Percentiles rank a stretch among this genome's conserved stretches.
Conservation (phyloP, 2,797 vertebrate genomes). For the Bucorvus abyssinicus region DNA sequence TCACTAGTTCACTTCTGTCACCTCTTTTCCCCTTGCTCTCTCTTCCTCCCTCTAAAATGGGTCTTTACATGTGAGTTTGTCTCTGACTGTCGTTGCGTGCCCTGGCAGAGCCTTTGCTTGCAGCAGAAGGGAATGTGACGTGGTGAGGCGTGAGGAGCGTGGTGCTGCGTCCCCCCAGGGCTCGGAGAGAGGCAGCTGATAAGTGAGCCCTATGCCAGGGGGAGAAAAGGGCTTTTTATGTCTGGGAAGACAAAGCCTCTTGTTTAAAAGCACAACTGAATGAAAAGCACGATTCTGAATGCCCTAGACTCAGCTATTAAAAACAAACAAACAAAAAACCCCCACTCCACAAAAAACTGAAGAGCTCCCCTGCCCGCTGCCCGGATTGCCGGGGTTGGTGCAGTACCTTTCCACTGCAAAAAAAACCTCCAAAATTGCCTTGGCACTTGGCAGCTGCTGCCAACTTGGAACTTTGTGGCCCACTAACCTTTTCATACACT, state of each 20-base stretch:
- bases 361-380: not conserved
- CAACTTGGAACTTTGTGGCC: not conserved
- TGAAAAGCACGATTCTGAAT: slow-evolving; percentile 34
- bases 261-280: slow-evolving; percentile 48
- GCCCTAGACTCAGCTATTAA: slow-evolving; percentile 22
- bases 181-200: not conserved
- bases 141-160: not conserved
- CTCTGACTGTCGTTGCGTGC: not conserved
- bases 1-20: not conserved
- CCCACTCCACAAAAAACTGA: not conserved
- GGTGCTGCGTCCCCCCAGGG: not conserved
- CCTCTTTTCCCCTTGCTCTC: not conserved
- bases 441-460: not conserved
- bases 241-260: slow-evolving; percentile 31
- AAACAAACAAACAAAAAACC: slow-evolving; percentile 1
- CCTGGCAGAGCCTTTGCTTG: not conserved
- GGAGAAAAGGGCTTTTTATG: slow-evolving; percentile 43
- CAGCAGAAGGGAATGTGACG: not conserved
- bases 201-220: not conserved
- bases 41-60: not conserved
- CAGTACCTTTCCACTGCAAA: not conserved
- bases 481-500: not conserved
- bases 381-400: not conserved
- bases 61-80: not conserved
- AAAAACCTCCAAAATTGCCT: not conserved